These are phyloP conservation scores for Limnothrissa miodon DNA, from an alignment of 2,113 vertebrate genomes.

Conservation along the genomic window DNA sequence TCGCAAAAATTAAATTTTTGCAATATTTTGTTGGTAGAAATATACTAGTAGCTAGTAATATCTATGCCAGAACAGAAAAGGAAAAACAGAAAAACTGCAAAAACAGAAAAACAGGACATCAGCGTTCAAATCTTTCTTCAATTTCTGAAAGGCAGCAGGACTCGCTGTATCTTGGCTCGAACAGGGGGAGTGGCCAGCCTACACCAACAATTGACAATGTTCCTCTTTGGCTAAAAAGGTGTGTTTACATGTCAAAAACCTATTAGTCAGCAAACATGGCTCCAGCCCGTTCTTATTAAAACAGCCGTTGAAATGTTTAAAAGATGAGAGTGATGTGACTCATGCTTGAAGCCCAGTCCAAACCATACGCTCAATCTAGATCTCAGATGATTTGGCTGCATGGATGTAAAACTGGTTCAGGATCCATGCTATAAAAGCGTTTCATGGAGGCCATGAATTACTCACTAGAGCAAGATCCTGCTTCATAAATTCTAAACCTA, in stretches of 20 bases:
- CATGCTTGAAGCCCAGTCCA: neutral
- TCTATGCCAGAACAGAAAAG: neutral
- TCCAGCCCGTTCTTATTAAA: neutral
- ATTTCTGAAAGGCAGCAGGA: neutral
- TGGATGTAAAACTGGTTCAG: neutral
- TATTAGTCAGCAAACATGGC: neutral
- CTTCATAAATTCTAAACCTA: neutral
- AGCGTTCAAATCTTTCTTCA: neutral
- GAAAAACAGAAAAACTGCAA: neutral
- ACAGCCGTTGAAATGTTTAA: conserved; percentile 9
- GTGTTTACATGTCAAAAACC: conserved; percentile 1
- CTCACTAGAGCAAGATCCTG: neutral
- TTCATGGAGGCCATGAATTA: neutral
- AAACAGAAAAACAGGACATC: too few relatives aligned
- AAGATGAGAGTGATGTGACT: neutral
- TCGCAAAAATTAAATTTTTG: neutral
- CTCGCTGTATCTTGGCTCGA: neutral
- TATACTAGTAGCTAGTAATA: too few relatives aligned
- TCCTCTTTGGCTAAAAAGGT: neutral
- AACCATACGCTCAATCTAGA: neutral
- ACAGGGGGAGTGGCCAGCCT: neutral
- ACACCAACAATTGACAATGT: neutral
- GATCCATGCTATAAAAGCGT: neutral
- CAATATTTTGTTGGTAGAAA: too few relatives aligned
- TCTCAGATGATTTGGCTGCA: neutral